Base-by-base conservation (phyloP, 2,113 vertebrate genomes). In the Talpa occidentalis region DNA sequence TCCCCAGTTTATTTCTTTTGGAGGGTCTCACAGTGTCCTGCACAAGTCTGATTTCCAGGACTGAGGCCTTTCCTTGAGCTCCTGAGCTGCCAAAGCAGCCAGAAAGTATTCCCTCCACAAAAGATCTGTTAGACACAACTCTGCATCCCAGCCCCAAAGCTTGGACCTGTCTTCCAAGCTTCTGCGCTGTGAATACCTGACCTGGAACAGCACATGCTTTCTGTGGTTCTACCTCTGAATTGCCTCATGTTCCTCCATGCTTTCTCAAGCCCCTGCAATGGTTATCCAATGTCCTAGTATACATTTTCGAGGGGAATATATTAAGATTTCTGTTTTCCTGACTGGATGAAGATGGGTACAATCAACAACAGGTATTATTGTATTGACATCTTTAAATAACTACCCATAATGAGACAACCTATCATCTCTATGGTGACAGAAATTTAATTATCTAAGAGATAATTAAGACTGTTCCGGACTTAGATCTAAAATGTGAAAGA, bases 11-110 rank as follows among this genome's bases (percentile, higher is more conserved):
- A 32, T 59, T 32, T 59, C 73, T 66, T 60, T 14, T 11, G 1
- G 6, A 56, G 28, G 6, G 0, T 54, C 26, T 21, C 0, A 0
- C 10, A 44, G 8, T 2, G 0, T 40, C 28, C 21, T 52, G 3
- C 3, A 72, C 19, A 67, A 59, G 1, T 74, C 49, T 90, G 21
- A 52, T 19, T 17, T 12, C 17, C 37, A 73, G 35, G 47, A 24
- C 35, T 54, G 0, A 42, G 11, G 5, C 0, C 2, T 14, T 6
- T 49, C 30, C n/a, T 62, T 47, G 60, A 76, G 44, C 10, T n/a
- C 60, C 11, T 59, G n/a, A 40, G 77, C 21, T 79, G 21, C 0
- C 15, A 54, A 66, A 62, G 14, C 80, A 47, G 6, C 4, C 11
- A 47, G 17, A 22, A 93, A 59, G 5, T 0, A 52, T 5, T 3